A percentile compares a stretch with the other conserved stretches of the same genome.
These are phyloP conservation scores for Lagopus leucura DNA, from an alignment of 2,113 vertebrate species.

Conservation along the genomic window DNA sequence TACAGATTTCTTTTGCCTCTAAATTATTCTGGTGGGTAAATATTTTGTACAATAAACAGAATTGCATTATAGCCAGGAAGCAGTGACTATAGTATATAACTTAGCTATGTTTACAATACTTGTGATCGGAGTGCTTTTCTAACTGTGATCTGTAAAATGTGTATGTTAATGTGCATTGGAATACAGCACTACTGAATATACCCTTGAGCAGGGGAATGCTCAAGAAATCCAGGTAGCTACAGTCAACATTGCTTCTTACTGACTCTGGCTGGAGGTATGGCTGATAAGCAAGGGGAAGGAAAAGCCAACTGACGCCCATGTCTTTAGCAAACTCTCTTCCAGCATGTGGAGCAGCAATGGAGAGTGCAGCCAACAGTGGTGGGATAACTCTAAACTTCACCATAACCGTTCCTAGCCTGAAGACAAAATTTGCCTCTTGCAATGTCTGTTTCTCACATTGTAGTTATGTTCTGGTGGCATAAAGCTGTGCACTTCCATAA, in stretches of 20 bases:
- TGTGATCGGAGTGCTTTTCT: neutral
- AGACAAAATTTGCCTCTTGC: too few species aligned
- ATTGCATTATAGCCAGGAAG: neutral
- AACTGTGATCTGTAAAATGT: neutral
- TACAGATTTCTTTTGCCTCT: neutral
- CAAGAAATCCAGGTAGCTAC: neutral
- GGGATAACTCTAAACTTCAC: too few species aligned
- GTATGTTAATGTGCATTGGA: neutral
- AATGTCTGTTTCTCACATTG: too few species aligned
- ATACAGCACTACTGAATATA: neutral
- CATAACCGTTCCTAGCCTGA: too few species aligned
- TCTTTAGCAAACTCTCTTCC: too few species aligned
- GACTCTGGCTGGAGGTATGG: too few species aligned
- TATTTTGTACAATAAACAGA: neutral
- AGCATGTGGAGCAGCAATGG: too few species aligned
- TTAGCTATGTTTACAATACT: neutral
- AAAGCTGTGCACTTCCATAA: too few species aligned
- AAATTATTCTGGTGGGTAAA: neutral
- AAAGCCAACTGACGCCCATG: too few species aligned
- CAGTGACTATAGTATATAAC: neutral
- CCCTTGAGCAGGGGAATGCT: neutral
- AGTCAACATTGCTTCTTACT: neutral
- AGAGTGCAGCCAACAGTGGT: too few species aligned
- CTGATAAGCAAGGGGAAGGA: too few species aligned
- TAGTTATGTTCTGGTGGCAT: too few species aligned